Evolutionary conservation across 2,797 vertebrate genomes (phyloP).

Genomic region (Eulemur mongoz): DNA sequence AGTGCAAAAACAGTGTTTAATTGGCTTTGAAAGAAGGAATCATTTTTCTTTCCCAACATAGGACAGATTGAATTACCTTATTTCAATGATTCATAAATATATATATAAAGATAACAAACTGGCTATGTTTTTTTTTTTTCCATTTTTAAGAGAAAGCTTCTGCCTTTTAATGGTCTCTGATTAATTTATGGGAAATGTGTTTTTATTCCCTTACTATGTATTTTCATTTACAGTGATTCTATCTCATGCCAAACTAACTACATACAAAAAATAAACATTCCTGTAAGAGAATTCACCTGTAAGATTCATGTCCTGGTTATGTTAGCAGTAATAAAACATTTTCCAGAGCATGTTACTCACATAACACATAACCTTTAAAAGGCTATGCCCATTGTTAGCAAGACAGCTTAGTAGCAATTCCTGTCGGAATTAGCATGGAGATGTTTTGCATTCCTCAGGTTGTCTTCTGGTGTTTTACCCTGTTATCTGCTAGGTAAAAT

Average conservation of each 20-base stretch:
- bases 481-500: background rate
- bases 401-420: background rate
- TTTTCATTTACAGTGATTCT: constrained; percentile 18
- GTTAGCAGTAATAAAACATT: background rate
- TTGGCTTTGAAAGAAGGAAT: background rate
- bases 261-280: background rate
- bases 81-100: background rate
- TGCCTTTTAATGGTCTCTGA: background rate
- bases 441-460: background rate
- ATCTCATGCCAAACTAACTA: background rate
- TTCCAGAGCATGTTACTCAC: background rate
- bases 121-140: background rate
- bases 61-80: background rate
- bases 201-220: background rate
- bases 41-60: background rate
- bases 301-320: background rate
- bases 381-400: background rate
- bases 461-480: background rate
- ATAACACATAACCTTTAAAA: background rate
- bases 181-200: background rate
- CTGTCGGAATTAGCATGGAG: background rate
- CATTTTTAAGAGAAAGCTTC: background rate
- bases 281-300: background rate
- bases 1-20: background rate
- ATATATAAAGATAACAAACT: background rate